phyloP scores from a whole-genome alignment of 2,797 vertebrate species.

The Molossus molossus region DNA sequence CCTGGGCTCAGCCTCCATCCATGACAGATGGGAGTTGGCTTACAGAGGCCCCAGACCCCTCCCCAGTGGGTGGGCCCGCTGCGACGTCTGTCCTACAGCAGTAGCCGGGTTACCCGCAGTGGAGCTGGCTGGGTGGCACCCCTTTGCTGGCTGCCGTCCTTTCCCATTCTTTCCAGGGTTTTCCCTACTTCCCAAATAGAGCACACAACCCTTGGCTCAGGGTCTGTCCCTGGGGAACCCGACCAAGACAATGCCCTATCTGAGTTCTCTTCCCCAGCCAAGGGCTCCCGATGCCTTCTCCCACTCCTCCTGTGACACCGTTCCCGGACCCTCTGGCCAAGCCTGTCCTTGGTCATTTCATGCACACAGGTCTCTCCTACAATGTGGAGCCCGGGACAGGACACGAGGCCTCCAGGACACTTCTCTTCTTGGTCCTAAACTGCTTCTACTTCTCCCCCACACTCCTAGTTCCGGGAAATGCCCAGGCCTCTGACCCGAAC shows the following conservation, averaged over 20 bases:
- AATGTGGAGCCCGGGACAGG: neutral
- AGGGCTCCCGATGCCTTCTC: neutral
- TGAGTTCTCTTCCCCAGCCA: neutral
- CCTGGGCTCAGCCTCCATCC: neutral
- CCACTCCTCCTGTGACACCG: neutral
- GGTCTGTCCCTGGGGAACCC: neutral
- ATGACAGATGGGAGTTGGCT: neutral
- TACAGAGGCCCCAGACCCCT: neutral
- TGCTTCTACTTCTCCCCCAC: neutral
- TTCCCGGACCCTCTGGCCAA: neutral
- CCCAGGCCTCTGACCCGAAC: neutral
- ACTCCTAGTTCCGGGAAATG: neutral
- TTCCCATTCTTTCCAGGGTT: neutral
- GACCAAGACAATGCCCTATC: neutral
- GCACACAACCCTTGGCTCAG: neutral
- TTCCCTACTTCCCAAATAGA: neutral
- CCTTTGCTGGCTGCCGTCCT: neutral
- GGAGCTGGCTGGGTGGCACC: neutral
- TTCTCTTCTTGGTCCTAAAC: neutral
- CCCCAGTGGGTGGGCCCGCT: neutral
- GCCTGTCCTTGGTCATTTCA: neutral
- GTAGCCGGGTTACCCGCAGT: neutral
- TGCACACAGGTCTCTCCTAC: neutral
- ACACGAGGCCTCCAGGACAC: fast-evolving
- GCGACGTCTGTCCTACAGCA: neutral